Conservation (phyloP, 2,888 invertebrate genomes). For the Oligia strigilis region DNA sequence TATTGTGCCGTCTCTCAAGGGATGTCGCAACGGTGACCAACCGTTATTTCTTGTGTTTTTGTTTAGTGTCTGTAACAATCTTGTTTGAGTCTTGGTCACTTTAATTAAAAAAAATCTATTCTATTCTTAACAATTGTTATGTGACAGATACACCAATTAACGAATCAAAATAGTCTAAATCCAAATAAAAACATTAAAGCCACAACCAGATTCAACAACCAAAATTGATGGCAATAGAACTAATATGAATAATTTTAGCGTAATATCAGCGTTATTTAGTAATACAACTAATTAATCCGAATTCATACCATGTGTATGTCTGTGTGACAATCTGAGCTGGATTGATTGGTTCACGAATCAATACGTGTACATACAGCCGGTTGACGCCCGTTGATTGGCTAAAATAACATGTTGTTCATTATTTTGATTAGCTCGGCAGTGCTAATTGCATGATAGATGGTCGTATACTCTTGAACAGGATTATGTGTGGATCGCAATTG, state of each 20-base stretch:
- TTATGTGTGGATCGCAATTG: constrained; percentile 29
- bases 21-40: too few species aligned
- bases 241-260: background rate
- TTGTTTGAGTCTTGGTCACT: too few species aligned
- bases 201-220: background rate
- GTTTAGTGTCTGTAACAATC: too few species aligned
- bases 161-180: background rate
- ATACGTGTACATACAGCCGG: constrained; percentile 6
- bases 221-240: background rate
- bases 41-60: too few species aligned
- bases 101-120: too few species aligned
- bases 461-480: constrained; percentile 19
- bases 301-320: constrained; percentile 10
- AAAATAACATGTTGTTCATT: constrained; percentile 54
- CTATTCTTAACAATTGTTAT: background rate
- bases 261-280: background rate
- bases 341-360: constrained; percentile 56
- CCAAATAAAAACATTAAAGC: background rate
- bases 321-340: constrained; percentile 21
- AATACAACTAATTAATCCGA: constrained; percentile 26
- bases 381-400: constrained; percentile 48
- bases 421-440: constrained; percentile 40
- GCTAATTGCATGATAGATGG: constrained; percentile 53
- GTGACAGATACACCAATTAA: background rate
- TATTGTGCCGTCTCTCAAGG: too few species aligned